These are phyloP conservation scores for Horisme vitalbata DNA, from an alignment of 2,888 invertebrate species.

Conservation along the genomic window DNA sequence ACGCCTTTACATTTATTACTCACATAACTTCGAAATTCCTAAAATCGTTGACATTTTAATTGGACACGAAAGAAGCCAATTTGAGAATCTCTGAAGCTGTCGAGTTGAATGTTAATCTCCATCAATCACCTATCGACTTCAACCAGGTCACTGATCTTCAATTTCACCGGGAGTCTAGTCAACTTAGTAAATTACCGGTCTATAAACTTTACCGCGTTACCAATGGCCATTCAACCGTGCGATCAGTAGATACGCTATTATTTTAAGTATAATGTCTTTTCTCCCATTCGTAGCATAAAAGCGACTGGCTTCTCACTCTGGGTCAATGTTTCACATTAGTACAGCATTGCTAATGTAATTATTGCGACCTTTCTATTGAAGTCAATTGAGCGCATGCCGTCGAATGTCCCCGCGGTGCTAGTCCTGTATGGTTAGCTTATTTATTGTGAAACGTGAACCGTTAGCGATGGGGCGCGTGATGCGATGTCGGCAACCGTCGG, in stretches of 20 bases:
- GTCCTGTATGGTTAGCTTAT: slow-evolving; percentile 21
- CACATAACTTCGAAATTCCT: too few relatives aligned
- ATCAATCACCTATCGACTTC: too few relatives aligned
- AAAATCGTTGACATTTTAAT: too few relatives aligned
- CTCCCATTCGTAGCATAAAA: slow-evolving; percentile 31
- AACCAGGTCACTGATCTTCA: too few relatives aligned
- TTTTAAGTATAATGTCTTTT: slow-evolving; percentile 34
- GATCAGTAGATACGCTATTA: slow-evolving; percentile 24
- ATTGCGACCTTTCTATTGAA: slow-evolving; percentile 71
- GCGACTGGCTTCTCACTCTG: slow-evolving; percentile 23
- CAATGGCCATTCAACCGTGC: slow-evolving; percentile 28
- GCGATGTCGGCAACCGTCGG: slow-evolving; percentile 41
- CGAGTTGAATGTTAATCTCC: too few relatives aligned
- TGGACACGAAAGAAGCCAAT: too few relatives aligned
- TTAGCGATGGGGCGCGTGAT: slow-evolving; percentile 45
- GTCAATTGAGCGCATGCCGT: slow-evolving; percentile 54
- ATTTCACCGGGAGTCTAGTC: slow-evolving; percentile 2
- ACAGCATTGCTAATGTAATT: slow-evolving; percentile 65
- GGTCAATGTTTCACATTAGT: slow-evolving; percentile 50
- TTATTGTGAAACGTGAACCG: slow-evolving; percentile 50
- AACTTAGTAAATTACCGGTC: slow-evolving; percentile 3
- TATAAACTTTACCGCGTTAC: slow-evolving; percentile 24
- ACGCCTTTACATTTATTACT: too few relatives aligned
- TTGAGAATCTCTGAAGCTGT: too few relatives aligned
- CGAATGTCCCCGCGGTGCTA: slow-evolving; percentile 20